A percentile compares a stretch with the other conserved stretches of the same genome.
These are phyloP conservation scores for Onthophagus taurus DNA, from an alignment of 1,140 invertebrate genomes.

Conservation along the genomic window DNA sequence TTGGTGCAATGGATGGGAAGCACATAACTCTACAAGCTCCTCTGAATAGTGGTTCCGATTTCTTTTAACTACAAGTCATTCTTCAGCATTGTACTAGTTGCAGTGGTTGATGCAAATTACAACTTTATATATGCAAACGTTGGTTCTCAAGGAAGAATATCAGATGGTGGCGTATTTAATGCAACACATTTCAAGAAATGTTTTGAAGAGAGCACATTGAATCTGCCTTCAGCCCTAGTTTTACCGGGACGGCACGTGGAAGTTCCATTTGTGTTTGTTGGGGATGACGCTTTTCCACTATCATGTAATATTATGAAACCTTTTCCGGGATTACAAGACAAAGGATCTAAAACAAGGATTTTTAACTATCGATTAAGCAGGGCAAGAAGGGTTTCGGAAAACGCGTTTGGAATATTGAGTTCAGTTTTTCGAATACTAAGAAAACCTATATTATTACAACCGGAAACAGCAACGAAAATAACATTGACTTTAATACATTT, in stretches of 20 bases:
- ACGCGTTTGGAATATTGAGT: slow-evolving; percentile 43
- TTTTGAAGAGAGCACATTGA: neutral
- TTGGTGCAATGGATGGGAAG: slow-evolving; percentile 34
- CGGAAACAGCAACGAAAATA: slow-evolving; percentile 24
- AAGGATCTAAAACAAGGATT: slow-evolving; percentile 27
- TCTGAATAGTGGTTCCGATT: slow-evolving; percentile 11
- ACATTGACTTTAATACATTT: slow-evolving; percentile 18
- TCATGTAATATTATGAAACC: slow-evolving; percentile 39
- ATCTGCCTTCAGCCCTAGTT: slow-evolving; percentile 19
- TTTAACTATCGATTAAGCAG: slow-evolving; percentile 37
- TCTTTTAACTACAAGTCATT: slow-evolving; percentile 37
- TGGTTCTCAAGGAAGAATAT: slow-evolving; percentile 35
- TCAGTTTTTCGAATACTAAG: slow-evolving; percentile 38
- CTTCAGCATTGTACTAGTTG: slow-evolving; percentile 36
- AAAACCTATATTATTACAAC: slow-evolving; percentile 29
- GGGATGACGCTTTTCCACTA: slow-evolving; percentile 34
- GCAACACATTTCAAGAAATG: slow-evolving; percentile 20
- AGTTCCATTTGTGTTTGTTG: slow-evolving; percentile 33
- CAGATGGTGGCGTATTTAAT: slow-evolving; percentile 33
- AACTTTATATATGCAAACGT: slow-evolving; percentile 26
- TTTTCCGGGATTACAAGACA: slow-evolving; percentile 33
- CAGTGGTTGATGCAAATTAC: slow-evolving; percentile 9
- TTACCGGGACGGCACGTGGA: slow-evolving; percentile 23
- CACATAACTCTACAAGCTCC: slow-evolving; percentile 8
- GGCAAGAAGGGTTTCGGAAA: slow-evolving; percentile 40